Percentiles rank a stretch among this genome's conserved stretches.
These are phyloP conservation scores for Archips crataeganus DNA, from an alignment of 2,888 invertebrate species.

Conservation along the genomic window DNA sequence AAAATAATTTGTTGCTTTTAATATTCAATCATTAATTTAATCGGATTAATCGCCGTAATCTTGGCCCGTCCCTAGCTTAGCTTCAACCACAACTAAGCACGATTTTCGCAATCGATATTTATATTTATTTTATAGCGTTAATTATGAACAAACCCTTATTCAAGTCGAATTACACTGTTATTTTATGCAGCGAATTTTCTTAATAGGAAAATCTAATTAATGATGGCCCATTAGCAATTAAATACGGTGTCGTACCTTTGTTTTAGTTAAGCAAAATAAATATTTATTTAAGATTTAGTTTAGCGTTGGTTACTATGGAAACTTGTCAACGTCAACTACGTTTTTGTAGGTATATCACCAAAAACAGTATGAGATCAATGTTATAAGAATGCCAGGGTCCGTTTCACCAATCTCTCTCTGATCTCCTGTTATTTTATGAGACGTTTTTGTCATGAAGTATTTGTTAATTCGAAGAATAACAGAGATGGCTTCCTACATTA, in stretches of 20 bases:
- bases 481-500: no score
- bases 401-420: no score
- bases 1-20: neutral
- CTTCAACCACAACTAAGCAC: slow-evolving; percentile 35
- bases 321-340: neutral
- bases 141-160: slow-evolving; percentile 28
- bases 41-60: neutral
- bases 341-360: no score
- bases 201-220: slow-evolving; percentile 14
- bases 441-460: no score
- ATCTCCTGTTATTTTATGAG: no score
- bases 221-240: slow-evolving; percentile 1
- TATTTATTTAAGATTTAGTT: slow-evolving; percentile 4
- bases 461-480: no score
- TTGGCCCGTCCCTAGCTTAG: slow-evolving; percentile 20
- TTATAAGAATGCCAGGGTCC: no score
- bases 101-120: slow-evolving; percentile 51
- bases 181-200: slow-evolving; percentile 10
- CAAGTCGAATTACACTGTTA: slow-evolving; percentile 5
- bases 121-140: slow-evolving; percentile 44
- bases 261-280: neutral
- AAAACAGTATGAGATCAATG: no score
- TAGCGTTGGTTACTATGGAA: neutral
- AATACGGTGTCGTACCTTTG: neutral
- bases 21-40: neutral